Evolutionary conservation across 64 coral and sea anemone species (phyloP), one percentile per base, ranked within the genome.

Genomic region (Actinia equina): DNA sequence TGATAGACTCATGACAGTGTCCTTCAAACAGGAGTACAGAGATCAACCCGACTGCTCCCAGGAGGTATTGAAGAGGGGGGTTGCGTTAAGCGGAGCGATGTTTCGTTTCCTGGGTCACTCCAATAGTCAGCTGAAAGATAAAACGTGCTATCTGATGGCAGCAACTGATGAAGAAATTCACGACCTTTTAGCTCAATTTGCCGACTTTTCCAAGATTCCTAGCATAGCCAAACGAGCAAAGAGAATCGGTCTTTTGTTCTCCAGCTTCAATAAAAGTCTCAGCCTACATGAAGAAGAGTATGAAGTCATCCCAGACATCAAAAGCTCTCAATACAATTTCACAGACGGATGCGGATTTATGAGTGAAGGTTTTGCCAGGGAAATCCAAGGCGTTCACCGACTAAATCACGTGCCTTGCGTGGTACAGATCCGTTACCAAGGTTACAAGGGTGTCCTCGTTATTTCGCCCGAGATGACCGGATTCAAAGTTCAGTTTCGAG

Each of bases 341-440:
- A 96, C 94, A 7, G 94, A 96, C 42, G 94, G 94, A 5, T 96
- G 94, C 77, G 94, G 94, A 17, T 61, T 96, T 17, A 96, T 96
- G 94, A 93, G 90, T 14, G 88, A 96, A 60, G 15, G 42, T 18
- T 93, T 93, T 63, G 91, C 91, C 8, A 54, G 88, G 19, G 63
- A 88, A 42, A 89, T 96, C 46, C 88, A 93, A 57, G 64, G 86
- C 3, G 81, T 82, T 0, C 85, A 78, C 37, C 78, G 53, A 14
- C 82, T 96, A 15, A 25, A 77, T 22, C 80, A 86, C 41, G 89
- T 71, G 53, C 94, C 94, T 77, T 71, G 91, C 57, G 94, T 96
- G 27, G 83, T 93, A 5, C 94, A 96, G 82, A 84, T 96, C 60
- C 91, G 94, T 56, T 96, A 96, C 77, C 91, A 96, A 54, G 94